Evolutionary conservation across 2,888 invertebrate species (phyloP).

Genomic region (Orchesella flavescens): DNA sequence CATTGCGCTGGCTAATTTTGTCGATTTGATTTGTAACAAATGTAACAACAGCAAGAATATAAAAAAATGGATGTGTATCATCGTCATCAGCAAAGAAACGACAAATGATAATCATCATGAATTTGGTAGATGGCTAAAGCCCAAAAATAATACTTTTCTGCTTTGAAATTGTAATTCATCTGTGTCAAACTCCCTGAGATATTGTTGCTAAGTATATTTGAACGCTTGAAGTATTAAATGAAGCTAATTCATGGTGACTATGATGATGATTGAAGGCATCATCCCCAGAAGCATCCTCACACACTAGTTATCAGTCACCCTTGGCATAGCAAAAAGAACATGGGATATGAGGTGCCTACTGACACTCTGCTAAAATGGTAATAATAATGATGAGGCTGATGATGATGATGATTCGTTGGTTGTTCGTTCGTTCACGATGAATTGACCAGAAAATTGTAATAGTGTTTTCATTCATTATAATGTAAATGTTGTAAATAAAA

Average conservation of each 20-base stretch:
- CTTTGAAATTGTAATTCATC: not conserved
- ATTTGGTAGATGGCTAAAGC: conserved; percentile 27
- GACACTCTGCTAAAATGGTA: not conserved
- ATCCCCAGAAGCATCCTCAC: conserved; percentile 13
- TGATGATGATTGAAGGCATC: not conserved
- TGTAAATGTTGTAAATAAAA: not conserved
- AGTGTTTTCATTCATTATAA: not conserved
- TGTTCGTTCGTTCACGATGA: not conserved
- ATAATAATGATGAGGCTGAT: not conserved
- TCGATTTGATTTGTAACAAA: too few species aligned
- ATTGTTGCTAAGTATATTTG: too few species aligned
- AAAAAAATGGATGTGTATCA: not conserved
- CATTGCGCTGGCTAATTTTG: too few species aligned
- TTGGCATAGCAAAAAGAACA: conserved; percentile 33
- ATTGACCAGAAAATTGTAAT: not conserved
- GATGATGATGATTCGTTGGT: not conserved
- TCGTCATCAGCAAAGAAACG: not conserved
- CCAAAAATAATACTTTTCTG: conserved; percentile 37
- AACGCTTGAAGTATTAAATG: too few species aligned
- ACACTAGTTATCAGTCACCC: too few species aligned
- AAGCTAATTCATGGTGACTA: too few species aligned
- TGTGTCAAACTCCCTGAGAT: not conserved
- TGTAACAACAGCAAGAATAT: not conserved
- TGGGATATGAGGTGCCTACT: not conserved
- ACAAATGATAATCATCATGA: conserved; percentile 49